Base-by-base conservation (phyloP, 2,797 vertebrate species). In the Helarctos malayanus region DNA sequence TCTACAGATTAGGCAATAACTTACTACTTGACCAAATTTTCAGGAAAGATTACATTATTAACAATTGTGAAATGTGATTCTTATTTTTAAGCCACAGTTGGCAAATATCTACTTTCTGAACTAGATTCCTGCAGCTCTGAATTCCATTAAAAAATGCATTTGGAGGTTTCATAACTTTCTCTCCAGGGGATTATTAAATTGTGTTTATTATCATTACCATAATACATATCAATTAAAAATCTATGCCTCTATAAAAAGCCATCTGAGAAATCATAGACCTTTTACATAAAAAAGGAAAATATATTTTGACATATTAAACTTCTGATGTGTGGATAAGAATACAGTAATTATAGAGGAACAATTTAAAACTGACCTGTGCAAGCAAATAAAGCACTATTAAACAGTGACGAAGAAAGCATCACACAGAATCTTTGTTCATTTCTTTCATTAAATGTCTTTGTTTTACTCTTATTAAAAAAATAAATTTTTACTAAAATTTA, bases 131-230 rank as follows among this genome's bases (percentile, higher is more conserved):
- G 2, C 9, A 14, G 38, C 27, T 92, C 21, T 65, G 75, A 80
- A 91, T 82, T 96, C 21, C 71, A 79, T 73, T 94, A 85, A 81
- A 80, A 9, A 81, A 89, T 85, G 18, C n/a, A 13, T 88, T 90
- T 92, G 57, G 18, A 92, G 59, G 11, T 54, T 89, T 86, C 27
- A 86, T 85, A 93, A 68, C 56, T 96, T 94, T 94, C 38, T 84
- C 15, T 83, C 29, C 18, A 68, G 35, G 23, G 3, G 3, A 89
- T 94, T 81, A 90, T n/a, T 73, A 69, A 94, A n/a, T 82, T 88
- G 14, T 76, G 25, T 63, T 80, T 92, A 79, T 52, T 82, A 47
- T 75, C 38, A 73, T 85, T 88, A 35, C 11, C 13, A 76, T 85
- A 54, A 87, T 52, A 93, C 8, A 12, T 69, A 57, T 35, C 10